Percentiles rank a stretch among this genome's conserved stretches.
Evolutionary conservation across 1,140 invertebrate genomes (phyloP).

Genomic region (Ditylenchus dipsaci): DNA sequence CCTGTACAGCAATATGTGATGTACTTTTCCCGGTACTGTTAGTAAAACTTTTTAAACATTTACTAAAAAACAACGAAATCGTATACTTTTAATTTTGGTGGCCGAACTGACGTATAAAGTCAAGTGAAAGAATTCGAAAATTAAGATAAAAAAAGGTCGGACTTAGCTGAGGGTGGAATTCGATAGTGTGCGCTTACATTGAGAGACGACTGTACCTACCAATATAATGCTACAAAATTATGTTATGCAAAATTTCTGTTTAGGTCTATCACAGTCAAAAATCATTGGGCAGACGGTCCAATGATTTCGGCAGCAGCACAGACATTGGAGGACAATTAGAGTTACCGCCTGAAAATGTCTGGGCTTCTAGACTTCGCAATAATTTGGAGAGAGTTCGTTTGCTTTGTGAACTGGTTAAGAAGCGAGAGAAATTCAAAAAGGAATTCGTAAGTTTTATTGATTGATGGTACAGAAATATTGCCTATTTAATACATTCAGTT

Average conservation of each 20-base stretch:
- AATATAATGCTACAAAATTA: too few species aligned
- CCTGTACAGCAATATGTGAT: too few species aligned
- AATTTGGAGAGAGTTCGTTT: conserved; percentile 37
- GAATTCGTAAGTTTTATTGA: conserved; percentile 28
- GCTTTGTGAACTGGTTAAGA: conserved; percentile 37
- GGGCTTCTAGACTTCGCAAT: conserved; percentile 5
- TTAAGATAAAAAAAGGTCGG: too few species aligned
- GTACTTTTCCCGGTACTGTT: too few species aligned
- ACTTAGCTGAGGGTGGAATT: too few species aligned
- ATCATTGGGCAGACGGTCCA: conserved; percentile 5
- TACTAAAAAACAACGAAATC: too few species aligned
- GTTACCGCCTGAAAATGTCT: conserved; percentile 3
- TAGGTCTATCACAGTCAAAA: conserved; percentile 32
- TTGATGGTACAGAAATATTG: background rate
- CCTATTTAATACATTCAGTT: conserved; percentile 17
- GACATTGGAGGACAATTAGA: background rate
- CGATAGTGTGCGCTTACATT: too few species aligned
- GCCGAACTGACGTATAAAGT: too few species aligned
- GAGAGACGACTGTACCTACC: too few species aligned
- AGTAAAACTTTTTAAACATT: too few species aligned
- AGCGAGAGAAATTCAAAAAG: conserved; percentile 41
- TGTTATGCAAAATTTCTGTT: background rate
- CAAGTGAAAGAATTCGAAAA: too few species aligned
- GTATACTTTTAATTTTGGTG: too few species aligned
- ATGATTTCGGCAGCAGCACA: conserved; percentile 4